These are phyloP conservation scores for Gastrophysa polygoni DNA, from an alignment of 2,888 invertebrate species.

Conservation along the genomic window DNA sequence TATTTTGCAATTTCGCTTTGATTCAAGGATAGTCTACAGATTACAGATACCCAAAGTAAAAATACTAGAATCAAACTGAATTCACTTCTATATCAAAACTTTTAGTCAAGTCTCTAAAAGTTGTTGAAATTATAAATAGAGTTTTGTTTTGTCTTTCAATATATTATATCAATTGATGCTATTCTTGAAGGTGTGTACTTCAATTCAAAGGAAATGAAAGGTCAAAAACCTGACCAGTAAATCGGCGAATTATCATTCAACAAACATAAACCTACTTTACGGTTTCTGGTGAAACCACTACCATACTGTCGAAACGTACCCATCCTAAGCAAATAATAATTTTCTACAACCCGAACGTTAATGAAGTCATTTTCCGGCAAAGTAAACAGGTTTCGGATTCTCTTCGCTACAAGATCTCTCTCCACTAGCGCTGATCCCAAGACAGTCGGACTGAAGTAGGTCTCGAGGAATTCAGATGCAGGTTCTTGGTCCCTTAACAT, in stretches of 20 bases:
- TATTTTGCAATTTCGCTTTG: no score
- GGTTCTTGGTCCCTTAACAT: constrained; percentile 42
- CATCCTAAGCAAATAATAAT: constrained; percentile 17
- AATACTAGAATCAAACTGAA: no score
- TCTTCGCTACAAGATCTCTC: constrained; percentile 15
- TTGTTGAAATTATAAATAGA: no score
- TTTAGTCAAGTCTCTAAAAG: no score
- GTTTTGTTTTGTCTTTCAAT: no score
- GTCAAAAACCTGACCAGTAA: no score
- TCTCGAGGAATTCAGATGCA: constrained; percentile 54
- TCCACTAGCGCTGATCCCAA: constrained; percentile 13
- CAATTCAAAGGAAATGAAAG: no score
- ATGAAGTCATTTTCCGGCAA: constrained; percentile 42
- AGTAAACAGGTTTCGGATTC: constrained; percentile 35
- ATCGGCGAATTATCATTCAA: not conserved
- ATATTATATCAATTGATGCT: no score
- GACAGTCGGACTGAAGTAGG: constrained; percentile 31
- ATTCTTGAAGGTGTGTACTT: no score
- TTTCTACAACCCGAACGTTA: constrained; percentile 30
- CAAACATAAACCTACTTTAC: not conserved
- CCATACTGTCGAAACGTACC: not conserved
- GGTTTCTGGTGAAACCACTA: not conserved
- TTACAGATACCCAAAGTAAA: no score
- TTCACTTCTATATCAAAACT: no score
- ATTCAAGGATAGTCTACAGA: no score